Base-by-base conservation (phyloP, 1,140 invertebrate genomes). In the Lanistes nyassanus region DNA sequence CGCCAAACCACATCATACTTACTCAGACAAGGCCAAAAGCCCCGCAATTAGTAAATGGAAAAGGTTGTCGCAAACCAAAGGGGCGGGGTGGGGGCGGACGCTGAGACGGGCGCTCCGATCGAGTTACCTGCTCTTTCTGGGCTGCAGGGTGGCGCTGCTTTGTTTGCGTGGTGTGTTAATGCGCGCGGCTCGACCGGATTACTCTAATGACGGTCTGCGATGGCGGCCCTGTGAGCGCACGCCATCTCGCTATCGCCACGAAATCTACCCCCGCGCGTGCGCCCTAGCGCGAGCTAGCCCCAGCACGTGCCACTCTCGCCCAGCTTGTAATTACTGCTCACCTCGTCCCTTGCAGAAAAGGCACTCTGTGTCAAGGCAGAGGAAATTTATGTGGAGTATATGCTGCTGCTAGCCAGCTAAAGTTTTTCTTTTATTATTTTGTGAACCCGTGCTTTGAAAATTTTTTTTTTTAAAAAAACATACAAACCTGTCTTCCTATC, bases 241-340 rank as follows among this genome's bases (percentile, higher is more conserved):
- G 34, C 42, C 42, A 47, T 47, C 42, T 9, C 36, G 55, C 70
- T 72, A 72, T 72, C 70, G 31, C 29, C 31, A 31, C 60, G 70
- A 72, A 72, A 72, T 72, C 70, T 72, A 72, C 36, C 70, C 53
- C 51, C 31, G 53, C 70, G 70, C 70, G 55, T 60, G 70, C 55
- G 55, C 42, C 42, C 42, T 6, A 36, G 55, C 36, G 68, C 29
- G 31, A 34, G 31, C 51, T 31, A 51, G 19, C 26, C 19, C 23
- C 5, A 56, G 55, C 70, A 72, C 70, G 70, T 72, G 70, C 55
- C 70, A 56, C 47, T 72, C 13, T 31, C 70, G 60, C 70, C 56
- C 47, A 56, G 47, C 36, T 9, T 72, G 70, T 60, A 72, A 72
- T 72, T 72, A 72, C 42, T 72, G 70, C 70, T 72, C 70, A 60